Conservation (phyloP, 2,113 vertebrate species). For the Labrus mixtus region DNA sequence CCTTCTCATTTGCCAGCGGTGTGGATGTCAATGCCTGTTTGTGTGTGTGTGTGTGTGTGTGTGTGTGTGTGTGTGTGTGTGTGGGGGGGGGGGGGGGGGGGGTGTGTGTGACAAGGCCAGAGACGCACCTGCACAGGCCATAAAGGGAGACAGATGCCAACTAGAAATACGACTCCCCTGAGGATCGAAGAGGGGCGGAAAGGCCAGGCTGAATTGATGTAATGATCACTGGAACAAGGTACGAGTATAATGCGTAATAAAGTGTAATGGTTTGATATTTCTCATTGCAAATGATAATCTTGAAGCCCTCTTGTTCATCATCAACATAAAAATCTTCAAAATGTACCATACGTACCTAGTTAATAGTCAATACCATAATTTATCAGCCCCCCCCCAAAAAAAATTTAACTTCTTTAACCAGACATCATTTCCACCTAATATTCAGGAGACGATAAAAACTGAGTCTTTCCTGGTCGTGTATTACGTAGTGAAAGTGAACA, state of each 20-base stretch:
- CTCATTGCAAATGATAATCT: not conserved
- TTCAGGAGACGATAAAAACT: too few relatives aligned
- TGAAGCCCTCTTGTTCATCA: not conserved
- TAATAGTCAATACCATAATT: too few relatives aligned
- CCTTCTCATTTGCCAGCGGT: conserved; percentile 34
- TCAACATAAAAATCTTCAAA: too few relatives aligned
- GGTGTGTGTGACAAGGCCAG: not conserved
- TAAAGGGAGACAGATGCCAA: conserved; percentile 53
- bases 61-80: not conserved
- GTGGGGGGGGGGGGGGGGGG: too few relatives aligned
- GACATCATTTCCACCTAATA: too few relatives aligned
- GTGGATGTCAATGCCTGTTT: conserved; percentile 6
- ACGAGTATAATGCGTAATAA: not conserved
- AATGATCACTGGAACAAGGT: conserved; percentile 21
- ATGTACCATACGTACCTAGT: too few relatives aligned
- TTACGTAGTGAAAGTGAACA: too few relatives aligned
- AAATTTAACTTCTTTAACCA: too few relatives aligned
- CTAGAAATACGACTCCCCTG: conserved; percentile 33
- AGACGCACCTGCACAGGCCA: conserved; percentile 48
- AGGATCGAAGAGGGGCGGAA: not conserved
- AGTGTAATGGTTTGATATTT: not conserved
- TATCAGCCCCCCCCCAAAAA: too few relatives aligned
- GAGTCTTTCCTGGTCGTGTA: too few relatives aligned
- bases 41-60: conserved; percentile 1
- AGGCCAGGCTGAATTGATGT: not conserved